Evolutionary conservation across 2,113 vertebrate genomes (phyloP), one percentile per base, ranked within the genome.

Genomic region (Hirundichthys speculiger): DNA sequence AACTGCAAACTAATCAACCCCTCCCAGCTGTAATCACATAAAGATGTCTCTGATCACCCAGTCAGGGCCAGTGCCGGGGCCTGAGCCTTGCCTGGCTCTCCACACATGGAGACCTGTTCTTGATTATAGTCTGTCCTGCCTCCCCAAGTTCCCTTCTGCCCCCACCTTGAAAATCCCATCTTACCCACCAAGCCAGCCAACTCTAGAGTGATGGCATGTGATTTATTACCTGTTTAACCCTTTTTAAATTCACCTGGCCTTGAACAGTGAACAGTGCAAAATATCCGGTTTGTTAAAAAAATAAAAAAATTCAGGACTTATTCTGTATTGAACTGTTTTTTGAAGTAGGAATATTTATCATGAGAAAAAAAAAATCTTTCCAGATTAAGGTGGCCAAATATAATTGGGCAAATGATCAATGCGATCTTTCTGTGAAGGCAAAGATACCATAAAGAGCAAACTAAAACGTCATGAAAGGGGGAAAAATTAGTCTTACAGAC

Each of bases 41-140:
- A 87, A 88, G 72, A 74, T 86, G 82, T 77, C 79, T 60, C 48
- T 67, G 60, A 84, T 88, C 79, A 75, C 57, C 62, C 73, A 75
- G 63, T 74, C 66, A 68, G 77, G 74, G 68, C 76, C 52, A 77
- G 54, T 10, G 57, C 42, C 19, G 38, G 42, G 60, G 55, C 53
- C 41, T 6, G 63, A 67, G 64, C 45, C 42, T 73, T 54, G 64
- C 54, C 49, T 80, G 65, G 63, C 38, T 69, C 58, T 73, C 56
- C 1, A 19, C 46, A 58, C 38, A 69, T 39, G 9, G 20, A 71
- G 75, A 54, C 65, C 80, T 88, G 89, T 40, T 75, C 64, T 55
- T 82, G 57, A 84, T 88, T 90, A 84, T 25, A 7, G 30, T 49
- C 15, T 69, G 59, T 74, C 39, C 66, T 69, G 46, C 67, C 22